Evolutionary conservation across 2,113 vertebrate species (phyloP).

Genomic region (Cynopterus brachyotis): DNA sequence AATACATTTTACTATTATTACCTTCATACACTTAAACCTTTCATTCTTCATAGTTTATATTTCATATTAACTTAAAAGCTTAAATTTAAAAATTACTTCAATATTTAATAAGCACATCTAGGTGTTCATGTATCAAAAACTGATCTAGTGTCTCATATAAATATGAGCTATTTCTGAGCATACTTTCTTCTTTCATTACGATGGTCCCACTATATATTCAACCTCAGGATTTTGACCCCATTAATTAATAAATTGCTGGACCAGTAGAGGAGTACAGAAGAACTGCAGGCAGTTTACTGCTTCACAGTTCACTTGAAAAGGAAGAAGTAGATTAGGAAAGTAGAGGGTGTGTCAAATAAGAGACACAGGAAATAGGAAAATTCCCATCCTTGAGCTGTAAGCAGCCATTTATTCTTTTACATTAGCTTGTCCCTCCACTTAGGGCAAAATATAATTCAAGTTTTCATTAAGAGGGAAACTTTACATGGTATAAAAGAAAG

Average conservation of each 20-base stretch:
- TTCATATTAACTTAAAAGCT: constrained; percentile 6
- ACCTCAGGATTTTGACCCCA: not conserved
- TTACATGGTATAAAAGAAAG: not conserved
- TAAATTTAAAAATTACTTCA: constrained; percentile 6
- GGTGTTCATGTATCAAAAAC: not conserved
- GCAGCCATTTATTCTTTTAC: not conserved
- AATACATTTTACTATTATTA: constrained; percentile 29
- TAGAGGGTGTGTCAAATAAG: not conserved
- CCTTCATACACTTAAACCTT: not conserved
- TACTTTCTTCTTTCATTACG: not conserved
- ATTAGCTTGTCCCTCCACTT: not conserved
- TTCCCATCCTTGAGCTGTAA: not conserved
- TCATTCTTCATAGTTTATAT: not conserved
- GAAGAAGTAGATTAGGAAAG: not conserved
- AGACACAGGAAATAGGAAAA: not conserved
- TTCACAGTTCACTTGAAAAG: not conserved
- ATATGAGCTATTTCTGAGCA: not conserved
- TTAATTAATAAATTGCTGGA: not conserved
- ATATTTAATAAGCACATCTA: not conserved
- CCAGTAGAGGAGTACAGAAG: not conserved
- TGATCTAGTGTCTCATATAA: not conserved
- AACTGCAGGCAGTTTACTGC: not conserved
- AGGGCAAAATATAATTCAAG: not conserved
- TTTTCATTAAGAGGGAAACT: not conserved
- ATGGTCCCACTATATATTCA: not conserved